Percentiles rank a stretch among this genome's conserved stretches.
Conservation (phyloP, 2,113 vertebrate genomes). For the Gorsachius goisagi region DNA sequence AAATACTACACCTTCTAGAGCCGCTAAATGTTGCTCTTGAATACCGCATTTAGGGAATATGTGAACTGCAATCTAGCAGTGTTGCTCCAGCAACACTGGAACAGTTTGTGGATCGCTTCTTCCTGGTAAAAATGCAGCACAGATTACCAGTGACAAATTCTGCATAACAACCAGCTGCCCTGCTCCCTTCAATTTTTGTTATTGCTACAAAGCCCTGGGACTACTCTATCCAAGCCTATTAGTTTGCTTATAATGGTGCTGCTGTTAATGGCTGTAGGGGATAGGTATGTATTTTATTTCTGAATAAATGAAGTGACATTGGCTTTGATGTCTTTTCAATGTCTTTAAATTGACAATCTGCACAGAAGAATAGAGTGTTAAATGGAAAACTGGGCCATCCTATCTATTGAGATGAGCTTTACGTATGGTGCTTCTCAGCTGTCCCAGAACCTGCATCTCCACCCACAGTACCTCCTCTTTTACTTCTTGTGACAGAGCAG, state of each 20-base stretch:
- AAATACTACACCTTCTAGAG: background rate
- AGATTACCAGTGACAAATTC: background rate
- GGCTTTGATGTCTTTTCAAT: background rate
- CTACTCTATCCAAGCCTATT: background rate
- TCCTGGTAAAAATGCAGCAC: background rate
- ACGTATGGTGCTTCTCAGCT: accelerated
- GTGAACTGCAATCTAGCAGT: background rate
- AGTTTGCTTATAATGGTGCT: background rate
- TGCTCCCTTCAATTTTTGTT: background rate
- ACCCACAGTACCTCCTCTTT: background rate
- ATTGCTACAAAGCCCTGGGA: background rate
- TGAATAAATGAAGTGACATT: background rate
- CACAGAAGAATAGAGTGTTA: background rate
- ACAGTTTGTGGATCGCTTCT: background rate
- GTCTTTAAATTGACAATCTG: background rate
- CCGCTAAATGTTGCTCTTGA: background rate
- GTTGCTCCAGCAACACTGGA: background rate
- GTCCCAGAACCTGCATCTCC: background rate
- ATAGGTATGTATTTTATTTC: background rate
- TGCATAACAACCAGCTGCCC: background rate
- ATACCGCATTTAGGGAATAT: background rate
- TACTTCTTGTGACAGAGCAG: background rate
- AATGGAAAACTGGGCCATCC: background rate
- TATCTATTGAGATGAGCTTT: background rate
- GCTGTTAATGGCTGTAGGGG: background rate